Conservation (phyloP, 2,888 invertebrate genomes). For the Athalia rosae region DNA sequence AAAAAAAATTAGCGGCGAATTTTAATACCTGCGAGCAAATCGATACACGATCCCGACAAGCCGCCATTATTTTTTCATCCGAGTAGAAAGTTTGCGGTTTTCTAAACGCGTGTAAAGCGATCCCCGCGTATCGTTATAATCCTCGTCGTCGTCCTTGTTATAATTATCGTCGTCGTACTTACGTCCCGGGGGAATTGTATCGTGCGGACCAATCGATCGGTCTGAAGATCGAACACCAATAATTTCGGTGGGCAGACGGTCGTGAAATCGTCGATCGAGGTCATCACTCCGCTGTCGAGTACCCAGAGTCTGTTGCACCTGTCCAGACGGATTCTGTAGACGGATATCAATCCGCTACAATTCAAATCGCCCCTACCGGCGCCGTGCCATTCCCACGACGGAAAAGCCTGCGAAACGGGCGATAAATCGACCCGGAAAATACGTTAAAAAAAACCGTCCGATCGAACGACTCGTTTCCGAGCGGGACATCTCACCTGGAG, state of each 20-base stretch:
- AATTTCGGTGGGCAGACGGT: conserved; percentile 86
- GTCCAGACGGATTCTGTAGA: conserved; percentile 85
- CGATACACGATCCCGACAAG: no score
- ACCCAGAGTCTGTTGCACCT: conserved; percentile 91
- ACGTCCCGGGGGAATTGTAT: conserved; percentile 84
- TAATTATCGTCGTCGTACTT: not conserved
- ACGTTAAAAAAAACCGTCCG: conserved; percentile 58
- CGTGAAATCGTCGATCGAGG: conserved; percentile 82
- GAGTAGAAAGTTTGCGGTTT: no score
- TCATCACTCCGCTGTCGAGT: conserved; percentile 85
- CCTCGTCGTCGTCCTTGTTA: no score
- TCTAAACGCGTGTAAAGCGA: no score
- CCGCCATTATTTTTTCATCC: no score
- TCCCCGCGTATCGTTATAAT: no score
- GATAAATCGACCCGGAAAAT: conserved; percentile 69
- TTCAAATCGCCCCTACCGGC: conserved; percentile 82
- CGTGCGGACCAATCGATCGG: conserved; percentile 81
- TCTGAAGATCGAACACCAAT: conserved; percentile 85
- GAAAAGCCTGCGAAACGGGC: conserved; percentile 77
- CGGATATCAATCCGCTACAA: conserved; percentile 86
- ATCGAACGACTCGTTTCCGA: conserved; percentile 2
- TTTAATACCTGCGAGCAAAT: no score
- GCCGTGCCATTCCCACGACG: conserved; percentile 86
- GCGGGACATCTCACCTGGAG: conserved; percentile 75
- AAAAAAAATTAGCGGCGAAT: not conserved